Percentiles rank a stretch among this genome's conserved stretches.
Conservation (phyloP, 2,888 invertebrate species). For the Drosophila colorata region DNA sequence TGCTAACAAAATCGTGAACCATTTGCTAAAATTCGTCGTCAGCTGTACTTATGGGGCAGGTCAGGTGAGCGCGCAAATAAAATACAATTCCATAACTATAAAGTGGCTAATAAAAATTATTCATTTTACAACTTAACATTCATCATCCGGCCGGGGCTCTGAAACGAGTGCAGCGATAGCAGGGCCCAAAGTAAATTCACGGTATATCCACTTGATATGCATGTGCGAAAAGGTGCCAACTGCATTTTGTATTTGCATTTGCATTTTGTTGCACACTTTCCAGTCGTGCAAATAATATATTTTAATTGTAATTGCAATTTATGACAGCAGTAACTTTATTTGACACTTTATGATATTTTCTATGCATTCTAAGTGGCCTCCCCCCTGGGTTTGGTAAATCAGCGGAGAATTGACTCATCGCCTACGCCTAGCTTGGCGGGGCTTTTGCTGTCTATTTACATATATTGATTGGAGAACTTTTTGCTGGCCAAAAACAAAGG, state of each 20-base stretch:
- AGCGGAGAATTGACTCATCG: constrained; percentile 11
- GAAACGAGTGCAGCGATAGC: constrained; percentile 37
- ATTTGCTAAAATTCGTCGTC: constrained; percentile 10
- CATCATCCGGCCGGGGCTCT: constrained; percentile 20
- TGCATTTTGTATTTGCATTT: constrained; percentile 42
- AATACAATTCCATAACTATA: constrained; percentile 30
- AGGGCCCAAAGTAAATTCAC: background rate
- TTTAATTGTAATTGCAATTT: constrained; percentile 65
- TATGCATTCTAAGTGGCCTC: constrained; percentile 33
- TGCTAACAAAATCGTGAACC: constrained; percentile 9
- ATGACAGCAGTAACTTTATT: constrained; percentile 56
- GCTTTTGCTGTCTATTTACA: constrained; percentile 12
- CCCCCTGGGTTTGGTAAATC: constrained; percentile 11
- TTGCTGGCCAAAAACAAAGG: constrained; percentile 1
- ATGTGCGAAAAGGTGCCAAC: constrained; percentile 25
- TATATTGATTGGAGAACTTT: background rate
- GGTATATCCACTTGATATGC: constrained; percentile 43
- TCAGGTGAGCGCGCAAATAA: constrained; percentile 18
- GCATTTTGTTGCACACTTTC: constrained; percentile 48
- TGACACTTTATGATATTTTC: constrained; percentile 56
- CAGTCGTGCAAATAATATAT: constrained; percentile 48
- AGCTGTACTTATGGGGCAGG: constrained; percentile 12
- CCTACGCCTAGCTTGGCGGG: background rate
- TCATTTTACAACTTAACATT: constrained; percentile 37
- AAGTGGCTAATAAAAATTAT: constrained; percentile 38